Percentiles rank a stretch among this genome's conserved stretches.
These are phyloP conservation scores for Caranx ignobilis DNA, from an alignment of 2,113 vertebrate genomes.

Conservation along the genomic window DNA sequence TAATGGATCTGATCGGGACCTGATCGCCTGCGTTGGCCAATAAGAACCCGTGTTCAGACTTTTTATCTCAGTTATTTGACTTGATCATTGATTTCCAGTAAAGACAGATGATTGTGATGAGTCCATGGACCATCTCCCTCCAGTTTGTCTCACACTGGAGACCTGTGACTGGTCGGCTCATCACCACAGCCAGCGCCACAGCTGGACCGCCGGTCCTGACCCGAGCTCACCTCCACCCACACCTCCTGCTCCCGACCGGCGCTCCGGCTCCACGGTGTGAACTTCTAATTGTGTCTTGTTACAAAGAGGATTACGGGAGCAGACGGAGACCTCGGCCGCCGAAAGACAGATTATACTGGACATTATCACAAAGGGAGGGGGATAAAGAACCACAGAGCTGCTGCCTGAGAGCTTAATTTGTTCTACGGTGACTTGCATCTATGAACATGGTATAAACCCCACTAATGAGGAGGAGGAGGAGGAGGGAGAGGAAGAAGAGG, in stretches of 20 bases:
- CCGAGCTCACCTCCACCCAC: neutral
- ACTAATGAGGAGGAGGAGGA: conserved; percentile 56
- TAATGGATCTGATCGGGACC: too few relatives aligned
- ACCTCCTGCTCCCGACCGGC: neutral
- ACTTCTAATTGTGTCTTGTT: conserved; percentile 54
- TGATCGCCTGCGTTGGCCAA: too few relatives aligned
- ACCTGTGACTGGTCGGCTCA: too few relatives aligned
- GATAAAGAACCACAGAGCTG: conserved; percentile 30
- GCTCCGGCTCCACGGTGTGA: neutral
- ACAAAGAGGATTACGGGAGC: conserved; percentile 67
- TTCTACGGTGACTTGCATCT: conserved; percentile 41
- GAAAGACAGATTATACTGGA: conserved; percentile 63
- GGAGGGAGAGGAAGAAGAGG: neutral
- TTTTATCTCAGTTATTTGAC: too few relatives aligned
- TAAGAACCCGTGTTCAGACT: too few relatives aligned
- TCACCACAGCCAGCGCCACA: too few relatives aligned
- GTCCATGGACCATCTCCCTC: too few relatives aligned
- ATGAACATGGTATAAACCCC: conserved; percentile 60
- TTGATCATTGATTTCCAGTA: too few relatives aligned
- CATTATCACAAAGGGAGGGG: conserved; percentile 51
- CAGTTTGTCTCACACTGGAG: too few relatives aligned
- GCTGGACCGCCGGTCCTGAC: neutral
- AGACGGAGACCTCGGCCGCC: conserved; percentile 17
- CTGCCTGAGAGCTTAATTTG: conserved; percentile 64
- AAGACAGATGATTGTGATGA: too few relatives aligned